phyloP scores from a whole-genome alignment of 2,113 vertebrate genomes.

The Athene cunicularia region DNA sequence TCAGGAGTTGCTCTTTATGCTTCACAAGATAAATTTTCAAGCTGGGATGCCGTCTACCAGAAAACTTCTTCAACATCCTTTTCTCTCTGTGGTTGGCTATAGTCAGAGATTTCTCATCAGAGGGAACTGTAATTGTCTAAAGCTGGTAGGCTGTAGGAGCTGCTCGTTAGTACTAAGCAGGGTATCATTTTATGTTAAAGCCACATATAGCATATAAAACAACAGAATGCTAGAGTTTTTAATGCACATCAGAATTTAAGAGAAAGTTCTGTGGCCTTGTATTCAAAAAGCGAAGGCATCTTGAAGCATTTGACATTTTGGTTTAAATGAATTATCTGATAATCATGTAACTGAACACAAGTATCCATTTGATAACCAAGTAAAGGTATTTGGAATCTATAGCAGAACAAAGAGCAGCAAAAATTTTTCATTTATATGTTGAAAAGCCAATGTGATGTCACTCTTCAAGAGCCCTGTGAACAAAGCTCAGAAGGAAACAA shows the following conservation, averaged over 20 bases:
- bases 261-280: not conserved
- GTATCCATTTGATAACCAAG: not conserved
- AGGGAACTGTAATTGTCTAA: not conserved
- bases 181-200: not conserved
- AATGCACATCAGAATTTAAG: not conserved
- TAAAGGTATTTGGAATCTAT: not conserved
- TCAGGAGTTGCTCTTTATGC: not conserved
- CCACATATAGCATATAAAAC: not conserved
- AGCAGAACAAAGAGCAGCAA: not conserved
- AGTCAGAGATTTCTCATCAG: not conserved
- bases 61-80: not conserved
- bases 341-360: not conserved
- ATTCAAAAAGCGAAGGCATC: not conserved
- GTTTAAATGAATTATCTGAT: constrained; percentile 1
- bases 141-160: not conserved
- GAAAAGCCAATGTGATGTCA: not conserved
- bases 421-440: not conserved
- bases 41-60: not conserved
- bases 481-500: not conserved
- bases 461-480: not conserved
- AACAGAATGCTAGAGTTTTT: not conserved
- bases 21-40: not conserved
- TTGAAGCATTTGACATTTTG: constrained; percentile 5
- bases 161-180: not conserved
- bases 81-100: not conserved